phyloP scores from a whole-genome alignment of 2,113 vertebrate genomes.

The Neoarius graeffei region DNA sequence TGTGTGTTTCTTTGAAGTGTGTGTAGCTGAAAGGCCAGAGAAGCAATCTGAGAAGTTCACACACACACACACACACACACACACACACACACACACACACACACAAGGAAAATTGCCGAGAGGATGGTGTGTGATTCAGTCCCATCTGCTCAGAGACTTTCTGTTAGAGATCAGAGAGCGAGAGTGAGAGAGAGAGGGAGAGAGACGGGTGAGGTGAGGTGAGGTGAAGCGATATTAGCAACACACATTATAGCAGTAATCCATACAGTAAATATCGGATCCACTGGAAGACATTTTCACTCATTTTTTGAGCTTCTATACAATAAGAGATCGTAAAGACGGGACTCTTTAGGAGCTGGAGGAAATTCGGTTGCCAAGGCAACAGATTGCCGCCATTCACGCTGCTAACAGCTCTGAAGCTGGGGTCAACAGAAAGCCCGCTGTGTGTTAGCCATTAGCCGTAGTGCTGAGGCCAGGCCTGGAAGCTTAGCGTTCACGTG shows the following conservation, averaged over 20 bases:
- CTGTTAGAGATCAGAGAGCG: conserved; percentile 72
- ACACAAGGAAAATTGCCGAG: conserved; percentile 76
- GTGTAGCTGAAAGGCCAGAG: conserved; percentile 77
- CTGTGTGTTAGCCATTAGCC: conserved; percentile 59
- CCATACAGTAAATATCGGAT: too few relatives aligned
- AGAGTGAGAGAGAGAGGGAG: conserved; percentile 58
- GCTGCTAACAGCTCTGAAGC: conserved; percentile 66
- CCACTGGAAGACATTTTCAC: neutral
- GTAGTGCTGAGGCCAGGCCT: neutral
- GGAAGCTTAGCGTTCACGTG: neutral
- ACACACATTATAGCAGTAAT: too few relatives aligned
- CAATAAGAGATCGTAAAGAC: neutral
- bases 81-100: conserved; percentile 77
- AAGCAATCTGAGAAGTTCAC: conserved; percentile 77
- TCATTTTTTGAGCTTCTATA: neutral
- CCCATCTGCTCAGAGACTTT: conserved; percentile 79
- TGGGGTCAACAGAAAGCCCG: conserved; percentile 59
- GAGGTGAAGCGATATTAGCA: too few relatives aligned
- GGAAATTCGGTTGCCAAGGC: conserved; percentile 70
- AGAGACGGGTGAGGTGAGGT: conserved; percentile 46
- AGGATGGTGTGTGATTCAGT: conserved; percentile 79
- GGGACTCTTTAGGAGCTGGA: conserved; percentile 40
- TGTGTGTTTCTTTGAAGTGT: conserved; percentile 70
- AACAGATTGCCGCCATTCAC: conserved; percentile 73
- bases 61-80: conserved; percentile 74